phyloP scores from a whole-genome alignment of 2,888 invertebrate species.

The Thereva nobilitata region DNA sequence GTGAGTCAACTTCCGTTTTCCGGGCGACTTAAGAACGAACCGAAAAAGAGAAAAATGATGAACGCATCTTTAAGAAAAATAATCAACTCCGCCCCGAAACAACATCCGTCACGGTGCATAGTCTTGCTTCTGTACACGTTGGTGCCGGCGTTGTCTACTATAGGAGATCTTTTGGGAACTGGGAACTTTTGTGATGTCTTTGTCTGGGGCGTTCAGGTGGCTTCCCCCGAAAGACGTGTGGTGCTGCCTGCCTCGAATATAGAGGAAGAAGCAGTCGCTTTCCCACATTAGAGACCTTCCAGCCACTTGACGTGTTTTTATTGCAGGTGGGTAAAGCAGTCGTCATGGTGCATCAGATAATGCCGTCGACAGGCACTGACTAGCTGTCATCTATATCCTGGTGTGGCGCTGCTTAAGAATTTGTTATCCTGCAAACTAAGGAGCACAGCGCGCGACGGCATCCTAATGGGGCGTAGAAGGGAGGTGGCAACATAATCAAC shows the following conservation, averaged over 20 bases:
- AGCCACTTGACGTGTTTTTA: conserved; percentile 8
- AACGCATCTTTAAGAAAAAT: conserved; percentile 17
- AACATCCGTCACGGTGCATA: conserved; percentile 21
- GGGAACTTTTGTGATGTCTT: conserved; percentile 18
- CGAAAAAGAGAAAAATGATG: conserved; percentile 10
- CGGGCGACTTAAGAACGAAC: conserved; percentile 5
- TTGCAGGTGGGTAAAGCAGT: neutral
- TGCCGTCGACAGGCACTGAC: no score
- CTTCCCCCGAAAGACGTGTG: conserved; percentile 10
- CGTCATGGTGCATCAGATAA: no score
- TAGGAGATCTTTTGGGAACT: conserved; percentile 16
- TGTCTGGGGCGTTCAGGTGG: neutral
- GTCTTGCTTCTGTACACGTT: no score
- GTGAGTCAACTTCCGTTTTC: conserved; percentile 28
- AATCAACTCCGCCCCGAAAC: conserved; percentile 13
- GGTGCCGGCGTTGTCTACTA: conserved; percentile 11
- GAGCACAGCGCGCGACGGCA: no score
- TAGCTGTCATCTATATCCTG: no score
- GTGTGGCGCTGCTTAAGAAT: no score
- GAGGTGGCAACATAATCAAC: conserved; percentile 20
- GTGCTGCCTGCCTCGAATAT: neutral
- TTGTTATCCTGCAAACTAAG: no score
- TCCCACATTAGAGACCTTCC: conserved; percentile 31
- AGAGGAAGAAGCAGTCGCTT: conserved; percentile 8
- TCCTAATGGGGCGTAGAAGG: conserved; percentile 5